phyloP scores from a whole-genome alignment of 2,797 vertebrate genomes.

The Lateolabrax maculatus region DNA sequence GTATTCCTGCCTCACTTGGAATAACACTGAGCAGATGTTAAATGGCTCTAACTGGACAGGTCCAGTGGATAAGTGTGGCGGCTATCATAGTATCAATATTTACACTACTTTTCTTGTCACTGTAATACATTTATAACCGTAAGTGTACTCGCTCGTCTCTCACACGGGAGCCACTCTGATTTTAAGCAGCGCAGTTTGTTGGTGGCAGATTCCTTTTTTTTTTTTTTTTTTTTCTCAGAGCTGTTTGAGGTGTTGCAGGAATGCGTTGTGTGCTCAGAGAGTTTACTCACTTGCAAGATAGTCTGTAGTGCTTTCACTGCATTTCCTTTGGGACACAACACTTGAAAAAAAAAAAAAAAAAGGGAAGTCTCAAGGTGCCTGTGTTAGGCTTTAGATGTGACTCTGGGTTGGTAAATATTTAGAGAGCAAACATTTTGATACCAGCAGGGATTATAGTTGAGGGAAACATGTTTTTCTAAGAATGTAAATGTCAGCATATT shows the following conservation, averaged over 20 bases:
- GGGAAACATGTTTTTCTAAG: constrained; percentile 79
- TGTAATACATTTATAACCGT: constrained; percentile 54
- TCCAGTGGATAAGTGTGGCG: constrained; percentile 35
- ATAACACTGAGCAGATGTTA: constrained; percentile 59
- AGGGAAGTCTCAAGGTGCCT: constrained; percentile 78
- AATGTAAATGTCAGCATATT: constrained; percentile 82
- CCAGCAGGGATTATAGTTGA: constrained; percentile 81
- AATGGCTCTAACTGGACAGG: constrained; percentile 46
- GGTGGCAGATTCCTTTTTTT: constrained; percentile 56
- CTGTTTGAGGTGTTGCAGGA: constrained; percentile 74
- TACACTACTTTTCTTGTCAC: constrained; percentile 53
- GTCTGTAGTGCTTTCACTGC: constrained; percentile 75
- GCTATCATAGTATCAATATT: constrained; percentile 76
- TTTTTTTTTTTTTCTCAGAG: constrained; percentile 42
- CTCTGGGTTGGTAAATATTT: constrained; percentile 85
- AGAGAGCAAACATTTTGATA: constrained; percentile 85
- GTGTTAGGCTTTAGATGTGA: constrained; percentile 80
- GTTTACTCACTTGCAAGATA: constrained; percentile 75
- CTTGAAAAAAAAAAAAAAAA: constrained; percentile 45
- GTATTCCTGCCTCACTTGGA: constrained; percentile 9
- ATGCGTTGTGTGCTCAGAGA: constrained; percentile 67
- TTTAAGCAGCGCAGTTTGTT: constrained; percentile 62
- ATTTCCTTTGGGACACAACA: constrained; percentile 82
- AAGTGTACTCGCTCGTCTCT: constrained; percentile 30
- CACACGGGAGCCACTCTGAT: constrained; percentile 44